Evolutionary conservation across 2,888 invertebrate genomes (phyloP).

Genomic region (Pristionchus mayeri): DNA sequence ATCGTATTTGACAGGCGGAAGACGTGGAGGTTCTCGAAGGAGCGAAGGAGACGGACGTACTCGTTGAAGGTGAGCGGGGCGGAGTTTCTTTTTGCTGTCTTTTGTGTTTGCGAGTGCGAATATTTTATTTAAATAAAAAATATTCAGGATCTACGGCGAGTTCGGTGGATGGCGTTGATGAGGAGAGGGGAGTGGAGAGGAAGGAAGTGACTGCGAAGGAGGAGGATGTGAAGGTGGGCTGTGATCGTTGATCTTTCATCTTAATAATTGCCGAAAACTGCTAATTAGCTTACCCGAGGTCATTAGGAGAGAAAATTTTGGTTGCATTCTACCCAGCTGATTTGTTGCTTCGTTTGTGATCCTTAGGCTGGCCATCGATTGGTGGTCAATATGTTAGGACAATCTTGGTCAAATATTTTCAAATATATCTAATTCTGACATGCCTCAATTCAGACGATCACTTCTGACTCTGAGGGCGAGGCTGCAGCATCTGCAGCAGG

Average conservation of each 20-base stretch:
- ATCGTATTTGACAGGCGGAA: no score
- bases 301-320: no score
- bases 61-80: slow-evolving; percentile 25
- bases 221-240: slow-evolving; percentile 41
- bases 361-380: no score
- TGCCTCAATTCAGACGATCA: background rate
- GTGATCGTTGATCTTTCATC: no score
- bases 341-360: no score
- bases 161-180: background rate
- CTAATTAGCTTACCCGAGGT: no score
- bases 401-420: no score
- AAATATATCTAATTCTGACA: background rate
- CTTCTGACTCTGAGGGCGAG: slow-evolving; percentile 48
- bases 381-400: no score
- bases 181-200: slow-evolving; percentile 47
- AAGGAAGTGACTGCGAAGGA: slow-evolving; percentile 49
- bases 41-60: slow-evolving; percentile 41
- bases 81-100: background rate
- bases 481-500: slow-evolving; percentile 52
- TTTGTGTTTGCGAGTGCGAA: background rate
- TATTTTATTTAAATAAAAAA: background rate
- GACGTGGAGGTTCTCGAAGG: slow-evolving; percentile 48
- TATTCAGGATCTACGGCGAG: background rate
- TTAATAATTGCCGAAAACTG: no score
- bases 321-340: no score